A percentile compares a stretch with the other conserved stretches of the same genome.
phyloP scores from a whole-genome alignment of 1,140 invertebrate species.

The Brachystomella parvula region DNA sequence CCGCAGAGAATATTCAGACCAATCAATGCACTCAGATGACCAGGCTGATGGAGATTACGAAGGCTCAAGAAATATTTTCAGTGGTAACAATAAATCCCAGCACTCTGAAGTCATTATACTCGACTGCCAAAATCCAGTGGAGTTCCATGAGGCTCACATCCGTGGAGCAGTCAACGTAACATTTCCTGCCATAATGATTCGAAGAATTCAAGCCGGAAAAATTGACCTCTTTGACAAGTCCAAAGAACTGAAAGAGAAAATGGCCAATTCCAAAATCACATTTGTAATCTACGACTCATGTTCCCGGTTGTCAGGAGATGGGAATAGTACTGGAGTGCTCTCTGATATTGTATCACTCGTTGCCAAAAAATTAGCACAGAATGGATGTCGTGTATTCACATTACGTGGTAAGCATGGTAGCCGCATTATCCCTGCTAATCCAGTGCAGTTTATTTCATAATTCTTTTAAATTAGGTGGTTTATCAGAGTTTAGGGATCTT shows the following conservation, averaged over 20 bases:
- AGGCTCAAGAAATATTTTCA: background rate
- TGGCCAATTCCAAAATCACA: slow-evolving; percentile 32
- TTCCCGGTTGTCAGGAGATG: background rate
- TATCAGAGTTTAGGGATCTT: slow-evolving; percentile 63
- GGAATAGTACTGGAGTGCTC: slow-evolving; percentile 18
- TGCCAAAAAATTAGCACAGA: slow-evolving; percentile 38
- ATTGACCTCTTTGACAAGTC: slow-evolving; percentile 38
- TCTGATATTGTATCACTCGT: slow-evolving; percentile 36
- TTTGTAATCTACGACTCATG: slow-evolving; percentile 35
- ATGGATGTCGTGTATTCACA: slow-evolving; percentile 33
- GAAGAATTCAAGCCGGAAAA: slow-evolving; percentile 36
- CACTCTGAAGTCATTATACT: slow-evolving; percentile 31
- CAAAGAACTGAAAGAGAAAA: slow-evolving; percentile 36
- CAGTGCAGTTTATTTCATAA: background rate
- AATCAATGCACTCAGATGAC: slow-evolving; percentile 6
- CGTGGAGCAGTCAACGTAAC: slow-evolving; percentile 36
- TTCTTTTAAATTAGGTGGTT: slow-evolving; percentile 62
- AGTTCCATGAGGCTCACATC: slow-evolving; percentile 33
- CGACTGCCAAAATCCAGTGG: slow-evolving; percentile 33
- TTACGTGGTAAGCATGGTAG: slow-evolving; percentile 26
- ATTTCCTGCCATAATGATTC: slow-evolving; percentile 36
- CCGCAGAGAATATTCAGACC: background rate
- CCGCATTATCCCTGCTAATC: background rate
- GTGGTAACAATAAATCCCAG: slow-evolving; percentile 5
- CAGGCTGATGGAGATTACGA: background rate